Base-by-base conservation (phyloP, 2,888 invertebrate genomes). In the Byasa hedistus region DNA sequence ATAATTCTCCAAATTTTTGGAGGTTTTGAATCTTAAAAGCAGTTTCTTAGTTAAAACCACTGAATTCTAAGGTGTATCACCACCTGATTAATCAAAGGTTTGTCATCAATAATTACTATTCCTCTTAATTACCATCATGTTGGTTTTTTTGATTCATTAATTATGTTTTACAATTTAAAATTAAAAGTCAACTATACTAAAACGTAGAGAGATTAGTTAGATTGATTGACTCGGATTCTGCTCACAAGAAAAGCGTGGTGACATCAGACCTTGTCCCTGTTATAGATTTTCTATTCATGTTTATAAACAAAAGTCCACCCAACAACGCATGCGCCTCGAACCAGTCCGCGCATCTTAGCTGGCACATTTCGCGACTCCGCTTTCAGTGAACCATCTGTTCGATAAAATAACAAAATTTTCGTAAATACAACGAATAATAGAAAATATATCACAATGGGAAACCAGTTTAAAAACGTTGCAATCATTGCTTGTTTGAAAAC, bases 401-500 rank as follows among this genome's bases (percentile, higher is more conserved):
- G 19, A 24, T 7, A 17, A 57, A 66, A 69, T 21, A 69, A 21
- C 55, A 69, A 58, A 66, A 69, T 64, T 61, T 61, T 59, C 66
- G 69, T 39, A 48, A 70, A 67, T 59, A 66, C 65, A 64, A 67
- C 60, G 71, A 63, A 2, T 23, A 23, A 24, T 23, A 81, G 72
- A 64, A 27, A 52, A 22, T 52, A 36, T 32, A 32, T 23, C 19
- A 72, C 44, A 71, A 95, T 95, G 95, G 94, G 94, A n/a, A 95
- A 95, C 79, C 93, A 94, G 76, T 91, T 95, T 72, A 94, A 95
- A 83, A 95, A 94, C 72, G 93, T 94, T 71, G 95, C 96, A 55
- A 94, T 95, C 36, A 94, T 96, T 84, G 94, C 95, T 71, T 96
- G 95, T 83, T 93, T 96, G 88, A 96, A 96, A 82, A 94, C 95